These are phyloP conservation scores for Melanogrammus aeglefinus DNA, from an alignment of 2,797 vertebrate species.

Conservation along the genomic window DNA sequence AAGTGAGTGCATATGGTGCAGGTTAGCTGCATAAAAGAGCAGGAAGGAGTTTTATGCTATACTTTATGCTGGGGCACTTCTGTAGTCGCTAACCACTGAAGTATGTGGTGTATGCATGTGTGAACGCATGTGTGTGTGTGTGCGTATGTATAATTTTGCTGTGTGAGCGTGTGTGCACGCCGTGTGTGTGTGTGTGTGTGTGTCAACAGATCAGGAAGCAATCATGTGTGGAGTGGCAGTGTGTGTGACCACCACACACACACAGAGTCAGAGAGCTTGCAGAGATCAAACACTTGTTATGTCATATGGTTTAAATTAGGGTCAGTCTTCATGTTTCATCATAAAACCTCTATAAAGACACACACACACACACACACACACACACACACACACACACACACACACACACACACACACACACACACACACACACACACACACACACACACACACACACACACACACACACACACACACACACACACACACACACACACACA, in stretches of 20 bases:
- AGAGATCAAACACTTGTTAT: slow-evolving; percentile 78
- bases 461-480: slow-evolving; percentile 10
- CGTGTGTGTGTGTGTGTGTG: slow-evolving; percentile 19
- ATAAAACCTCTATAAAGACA: slow-evolving; percentile 81
- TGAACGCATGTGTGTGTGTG: slow-evolving; percentile 19
- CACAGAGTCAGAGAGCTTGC: slow-evolving; percentile 66
- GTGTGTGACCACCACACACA: slow-evolving; percentile 63
- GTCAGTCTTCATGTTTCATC: slow-evolving; percentile 79
- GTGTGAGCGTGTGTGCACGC: slow-evolving; percentile 10
- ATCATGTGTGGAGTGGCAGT: slow-evolving; percentile 59
- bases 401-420: too few species aligned
- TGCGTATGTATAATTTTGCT: slow-evolving; percentile 9
- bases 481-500: slow-evolving; percentile 28
- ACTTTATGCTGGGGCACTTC: neutral
- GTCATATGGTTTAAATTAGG: slow-evolving; percentile 85
- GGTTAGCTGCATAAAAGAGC: neutral
- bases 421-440: slow-evolving; percentile 26
- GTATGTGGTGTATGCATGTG: slow-evolving; percentile 9
- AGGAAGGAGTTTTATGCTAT: slow-evolving; percentile 5
- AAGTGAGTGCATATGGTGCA: neutral
- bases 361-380: slow-evolving; percentile 29
- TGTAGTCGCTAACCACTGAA: neutral
- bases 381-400: slow-evolving; percentile 22
- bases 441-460: slow-evolving; percentile 18
- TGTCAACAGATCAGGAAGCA: slow-evolving; percentile 49